Evolutionary conservation across 2,797 vertebrate genomes (phyloP), one percentile per base, ranked within the genome.

Genomic region (Aldrovandia affinis): DNA sequence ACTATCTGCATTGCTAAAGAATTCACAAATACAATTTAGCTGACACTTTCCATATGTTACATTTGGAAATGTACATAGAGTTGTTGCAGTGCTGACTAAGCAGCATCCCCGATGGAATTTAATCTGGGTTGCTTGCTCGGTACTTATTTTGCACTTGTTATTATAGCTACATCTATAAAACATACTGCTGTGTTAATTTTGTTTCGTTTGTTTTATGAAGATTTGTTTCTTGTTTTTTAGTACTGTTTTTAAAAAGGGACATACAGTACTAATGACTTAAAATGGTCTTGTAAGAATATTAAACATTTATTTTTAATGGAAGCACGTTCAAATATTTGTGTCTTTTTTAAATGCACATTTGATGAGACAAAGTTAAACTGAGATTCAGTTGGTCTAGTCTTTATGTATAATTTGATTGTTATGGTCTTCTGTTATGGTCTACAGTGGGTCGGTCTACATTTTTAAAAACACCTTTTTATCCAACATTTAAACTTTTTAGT

Each of bases 1-100:
- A 93, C 90, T 91, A 89, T 78, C 83, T 86, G 83, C 82, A 89
- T 89, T 89, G 83, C 80, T 84, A 33, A 52, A 3, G 81, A 81
- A 88, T 91, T 91, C 88, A 85, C 81, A 89, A 88, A 90, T 88
- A 88, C 84, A 90, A 89, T 87, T 57, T 81, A 63, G 61, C 36
- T 78, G 82, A 89, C 87, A 65, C 81, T 89, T 90, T 88, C 89
- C 84, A 87, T 88, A 82, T 84, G 80, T 85, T 80, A 88, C 22
- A 88, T 88, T 81, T 85, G 83, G 80, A 83, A 86, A 80, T 84
- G 79, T 80, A 73, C 80, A 80, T 39, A 47, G 85, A 73, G 86
- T 81, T 50, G 68, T 79, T 50, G 65, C 79, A 36, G 78, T 30
- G 36, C 47, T 57, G 63, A 73, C 52, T 30, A 54, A 70, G 33